Base-by-base conservation (phyloP, 2,888 invertebrate species). In the Drosophila gaucha region DNA sequence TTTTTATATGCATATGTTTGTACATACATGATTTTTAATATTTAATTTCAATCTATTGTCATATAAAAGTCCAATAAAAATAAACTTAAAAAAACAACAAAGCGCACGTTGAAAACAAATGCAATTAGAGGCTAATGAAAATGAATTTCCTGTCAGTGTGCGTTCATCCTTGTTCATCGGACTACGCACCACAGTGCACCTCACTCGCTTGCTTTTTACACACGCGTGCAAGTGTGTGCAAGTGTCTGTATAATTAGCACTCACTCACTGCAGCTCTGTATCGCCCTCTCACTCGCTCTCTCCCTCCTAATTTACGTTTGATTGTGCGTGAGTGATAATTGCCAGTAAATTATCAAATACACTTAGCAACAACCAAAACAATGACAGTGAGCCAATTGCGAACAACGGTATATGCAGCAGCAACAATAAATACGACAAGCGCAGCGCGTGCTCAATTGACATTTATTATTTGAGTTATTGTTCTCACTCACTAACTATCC, bases 261-360 rank as follows among this genome's bases (percentile, higher is more conserved):
- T 68, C 51, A 41, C 59, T 63, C 36, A 54, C 44, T 52, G 43
- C 41, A 50, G 66, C 50, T 51, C 36, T 12, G 26, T 41, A 31
- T 38, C 31, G 20, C 30, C 31, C 55, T 24, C 36, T 39, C 31
- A 36, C 16, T 20, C 26, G 38, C 30, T 55, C 41, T 55, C 16
- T 33, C 28, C 47, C 47, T 51, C 38, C 74, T 62, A 70, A 71
- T 78, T 77, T 71, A 63, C 70, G 76, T 87, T 74, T 78, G 69
- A 82, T 85, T 76, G 85, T 85, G 87, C 85, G 86, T 84, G 78
- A 80, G 76, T 76, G 85, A 82, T 87, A 83, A 87, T 83, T 85
- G 68, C 66, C 67, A 87, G 86, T 78, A 85, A 87, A 83, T 83
- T 85, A 85, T 82, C 58, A 78, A 78, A 72, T 71, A 86, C 85